A percentile compares a stretch with the other conserved stretches of the same genome.
phyloP scores from a whole-genome alignment of 2,888 invertebrate genomes.

The Polyommatus icarus region DNA sequence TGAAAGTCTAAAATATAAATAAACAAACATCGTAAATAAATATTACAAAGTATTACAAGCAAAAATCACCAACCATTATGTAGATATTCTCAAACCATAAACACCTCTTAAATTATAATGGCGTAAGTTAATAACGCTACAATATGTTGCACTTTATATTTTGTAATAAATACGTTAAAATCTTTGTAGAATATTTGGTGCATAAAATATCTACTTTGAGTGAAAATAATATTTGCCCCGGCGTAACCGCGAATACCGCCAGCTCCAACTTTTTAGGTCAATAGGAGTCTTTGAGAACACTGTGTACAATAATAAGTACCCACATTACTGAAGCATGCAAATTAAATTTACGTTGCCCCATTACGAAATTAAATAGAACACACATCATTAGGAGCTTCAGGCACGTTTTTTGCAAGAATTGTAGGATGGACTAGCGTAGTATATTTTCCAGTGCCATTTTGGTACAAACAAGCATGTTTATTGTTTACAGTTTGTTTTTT shows the following conservation, averaged over 20 bases:
- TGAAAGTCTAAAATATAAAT: too few relatives aligned
- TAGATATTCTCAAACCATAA: neutral
- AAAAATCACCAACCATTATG: neutral
- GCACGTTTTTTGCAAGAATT: neutral
- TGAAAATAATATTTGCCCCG: constrained; percentile 29
- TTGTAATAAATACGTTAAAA: constrained; percentile 25
- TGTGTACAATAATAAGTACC: constrained; percentile 15
- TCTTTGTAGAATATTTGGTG: constrained; percentile 10
- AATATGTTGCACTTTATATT: neutral
- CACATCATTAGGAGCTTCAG: constrained; percentile 3
- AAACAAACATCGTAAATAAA: too few relatives aligned
- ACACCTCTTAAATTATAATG: neutral
- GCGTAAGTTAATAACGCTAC: neutral
- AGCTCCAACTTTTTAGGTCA: constrained; percentile 26
- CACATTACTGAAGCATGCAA: constrained; percentile 14
- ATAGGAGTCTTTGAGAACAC: constrained; percentile 18
- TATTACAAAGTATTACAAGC: neutral
- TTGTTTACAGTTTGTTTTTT: too few relatives aligned
- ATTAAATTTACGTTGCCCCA: constrained; percentile 9
- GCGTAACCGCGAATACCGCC: constrained; percentile 15
- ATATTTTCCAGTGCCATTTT: neutral
- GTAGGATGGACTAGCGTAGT: neutral
- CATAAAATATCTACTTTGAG: constrained; percentile 21
- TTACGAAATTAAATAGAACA: neutral
- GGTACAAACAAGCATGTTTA: too few relatives aligned